Conservation (phyloP, 2,888 invertebrate genomes). For the Pedicia rivosa region DNA sequence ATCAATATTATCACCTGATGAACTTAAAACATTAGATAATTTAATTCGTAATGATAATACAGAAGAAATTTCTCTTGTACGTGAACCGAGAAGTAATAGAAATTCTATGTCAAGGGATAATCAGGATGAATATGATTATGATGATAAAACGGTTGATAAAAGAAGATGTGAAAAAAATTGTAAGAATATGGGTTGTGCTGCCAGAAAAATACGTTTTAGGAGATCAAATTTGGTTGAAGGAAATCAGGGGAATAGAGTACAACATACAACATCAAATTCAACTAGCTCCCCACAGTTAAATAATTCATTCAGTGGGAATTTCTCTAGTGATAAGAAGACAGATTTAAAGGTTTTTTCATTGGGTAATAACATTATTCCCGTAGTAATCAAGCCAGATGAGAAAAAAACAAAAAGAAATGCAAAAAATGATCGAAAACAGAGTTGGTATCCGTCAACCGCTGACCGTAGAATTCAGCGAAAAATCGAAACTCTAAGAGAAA, state of each 20-base stretch:
- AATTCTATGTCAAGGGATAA: neutral
- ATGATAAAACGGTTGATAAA: neutral
- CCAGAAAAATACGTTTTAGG: too few relatives aligned
- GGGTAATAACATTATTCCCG: too few relatives aligned
- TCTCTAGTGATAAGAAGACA: too few relatives aligned
- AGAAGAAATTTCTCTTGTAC: neutral
- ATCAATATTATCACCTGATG: constrained; percentile 19
- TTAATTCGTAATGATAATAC: constrained; percentile 14
- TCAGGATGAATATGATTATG: neutral
- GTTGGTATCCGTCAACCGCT: neutral
- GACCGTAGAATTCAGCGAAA: constrained; percentile 5
- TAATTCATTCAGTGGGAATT: too few relatives aligned
- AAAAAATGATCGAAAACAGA: constrained; percentile 1
- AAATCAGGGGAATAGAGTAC: too few relatives aligned
- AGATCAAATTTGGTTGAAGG: too few relatives aligned
- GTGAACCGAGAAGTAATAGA: neutral
- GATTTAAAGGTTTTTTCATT: too few relatives aligned
- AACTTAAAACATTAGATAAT: constrained; percentile 18
- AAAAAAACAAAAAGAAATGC: constrained; percentile 3
- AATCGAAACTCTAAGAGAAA: constrained; percentile 7
- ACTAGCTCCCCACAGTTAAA: too few relatives aligned
- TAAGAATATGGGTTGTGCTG: too few relatives aligned
- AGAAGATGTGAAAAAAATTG: too few relatives aligned
- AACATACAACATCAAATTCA: too few relatives aligned
- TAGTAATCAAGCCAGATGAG: too few relatives aligned